phyloP scores from a whole-genome alignment of 2,888 invertebrate genomes.

The Lepidocyrtoides sp. region DNA sequence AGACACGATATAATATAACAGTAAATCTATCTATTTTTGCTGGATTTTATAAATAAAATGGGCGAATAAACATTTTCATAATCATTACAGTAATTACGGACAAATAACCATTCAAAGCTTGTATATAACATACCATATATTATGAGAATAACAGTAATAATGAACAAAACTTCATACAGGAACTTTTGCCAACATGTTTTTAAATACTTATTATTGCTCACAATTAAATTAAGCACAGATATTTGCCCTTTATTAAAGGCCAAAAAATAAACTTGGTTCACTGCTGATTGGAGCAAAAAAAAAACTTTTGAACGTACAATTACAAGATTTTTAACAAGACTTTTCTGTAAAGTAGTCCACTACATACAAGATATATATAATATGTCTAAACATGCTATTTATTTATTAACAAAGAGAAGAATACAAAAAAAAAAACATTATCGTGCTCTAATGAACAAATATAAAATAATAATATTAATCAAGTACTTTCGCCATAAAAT shows the following conservation, averaged over 20 bases:
- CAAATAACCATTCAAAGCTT: constrained; percentile 25
- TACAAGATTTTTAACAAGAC: not conserved
- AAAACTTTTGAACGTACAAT: not conserved
- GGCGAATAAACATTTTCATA: constrained; percentile 13
- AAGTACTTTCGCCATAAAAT: not conserved
- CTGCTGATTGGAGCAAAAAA: not conserved
- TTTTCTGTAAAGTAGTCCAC: too few relatives aligned
- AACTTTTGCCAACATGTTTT: too few relatives aligned
- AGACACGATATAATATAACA: constrained; percentile 30
- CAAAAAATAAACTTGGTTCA: not conserved
- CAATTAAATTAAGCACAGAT: not conserved
- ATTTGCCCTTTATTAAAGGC: not conserved
- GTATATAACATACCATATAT: not conserved
- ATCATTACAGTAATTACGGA: constrained; percentile 22
- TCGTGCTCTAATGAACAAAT: constrained; percentile 34
- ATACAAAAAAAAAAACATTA: not conserved
- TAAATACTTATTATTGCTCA: not conserved
- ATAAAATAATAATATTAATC: not conserved
- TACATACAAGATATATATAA: too few relatives aligned
- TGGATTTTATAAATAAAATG: constrained; percentile 16
- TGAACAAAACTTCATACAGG: too few relatives aligned
- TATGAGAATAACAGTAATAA: too few relatives aligned
- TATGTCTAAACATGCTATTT: not conserved
- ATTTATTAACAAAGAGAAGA: not conserved
- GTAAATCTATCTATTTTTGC: constrained; percentile 1